phyloP scores from a whole-genome alignment of 2,797 vertebrate species.

The Amphiprion clarkii region DNA sequence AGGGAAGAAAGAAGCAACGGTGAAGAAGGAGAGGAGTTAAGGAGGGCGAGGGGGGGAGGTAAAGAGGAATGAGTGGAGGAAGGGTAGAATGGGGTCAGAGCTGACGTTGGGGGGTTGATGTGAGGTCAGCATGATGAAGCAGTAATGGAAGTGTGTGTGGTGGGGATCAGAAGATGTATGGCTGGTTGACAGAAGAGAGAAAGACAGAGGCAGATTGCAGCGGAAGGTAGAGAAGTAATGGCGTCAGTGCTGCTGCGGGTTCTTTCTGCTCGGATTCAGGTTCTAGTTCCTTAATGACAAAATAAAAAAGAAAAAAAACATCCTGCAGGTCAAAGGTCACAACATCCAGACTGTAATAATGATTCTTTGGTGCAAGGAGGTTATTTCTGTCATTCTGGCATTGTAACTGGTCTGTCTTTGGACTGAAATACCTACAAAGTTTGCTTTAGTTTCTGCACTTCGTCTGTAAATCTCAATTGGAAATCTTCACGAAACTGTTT shows the following conservation, averaged over 20 bases:
- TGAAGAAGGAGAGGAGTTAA: not conserved
- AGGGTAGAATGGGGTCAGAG: constrained; percentile 73
- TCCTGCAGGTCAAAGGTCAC: constrained; percentile 25
- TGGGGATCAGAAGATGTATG: constrained; percentile 71
- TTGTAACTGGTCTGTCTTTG: not conserved
- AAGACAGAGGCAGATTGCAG: constrained; percentile 66
- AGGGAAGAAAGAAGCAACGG: not conserved
- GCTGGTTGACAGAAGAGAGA: constrained; percentile 65
- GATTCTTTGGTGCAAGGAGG: not conserved
- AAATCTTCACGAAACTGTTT: not conserved
- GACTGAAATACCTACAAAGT: not conserved
- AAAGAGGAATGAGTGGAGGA: constrained; percentile 60
- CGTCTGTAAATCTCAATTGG: not conserved
- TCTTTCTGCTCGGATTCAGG: constrained; percentile 1
- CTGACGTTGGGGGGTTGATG: constrained; percentile 69
- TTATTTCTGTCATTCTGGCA: not conserved
- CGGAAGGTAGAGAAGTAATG: constrained; percentile 70
- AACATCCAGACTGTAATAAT: not conserved
- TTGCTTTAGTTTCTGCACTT: not conserved
- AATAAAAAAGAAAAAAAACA: constrained; percentile 7
- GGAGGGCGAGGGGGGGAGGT: constrained; percentile 16
- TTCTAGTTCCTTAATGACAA: constrained; percentile 32
- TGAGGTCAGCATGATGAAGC: constrained; percentile 81
- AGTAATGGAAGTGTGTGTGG: constrained; percentile 75
- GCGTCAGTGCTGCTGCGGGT: constrained; percentile 32